Percentiles rank a stretch among this genome's conserved stretches.
Conservation (phyloP, 2,888 invertebrate species). For the Melinaea marsaeus region DNA sequence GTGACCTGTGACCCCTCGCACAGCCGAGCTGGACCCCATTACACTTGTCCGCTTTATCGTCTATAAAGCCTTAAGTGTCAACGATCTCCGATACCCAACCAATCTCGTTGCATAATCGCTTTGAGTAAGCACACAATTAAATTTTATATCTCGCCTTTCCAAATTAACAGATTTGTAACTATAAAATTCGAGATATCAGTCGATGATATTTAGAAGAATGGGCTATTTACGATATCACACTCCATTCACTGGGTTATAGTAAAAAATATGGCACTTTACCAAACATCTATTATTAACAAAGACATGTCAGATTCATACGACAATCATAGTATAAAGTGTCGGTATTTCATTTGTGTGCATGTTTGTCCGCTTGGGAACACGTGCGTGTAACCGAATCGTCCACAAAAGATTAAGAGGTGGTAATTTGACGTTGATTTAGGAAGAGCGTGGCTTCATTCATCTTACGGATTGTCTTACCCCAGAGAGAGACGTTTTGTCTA, state of each 20-base stretch:
- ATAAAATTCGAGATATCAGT: constrained; percentile 38
- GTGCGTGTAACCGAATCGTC: constrained; percentile 71
- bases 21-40: constrained; percentile 60
- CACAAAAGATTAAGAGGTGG: constrained; percentile 74
- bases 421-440: constrained; percentile 77
- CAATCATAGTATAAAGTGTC: constrained; percentile 50
- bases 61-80: constrained; percentile 66
- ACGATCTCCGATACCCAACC: constrained; percentile 43
- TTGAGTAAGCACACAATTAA: constrained; percentile 31
- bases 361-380: constrained; percentile 56
- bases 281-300: constrained; percentile 65
- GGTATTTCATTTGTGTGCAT: constrained; percentile 52
- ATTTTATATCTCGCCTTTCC: constrained; percentile 31
- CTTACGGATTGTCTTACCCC: constrained; percentile 65
- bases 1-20: constrained; percentile 54
- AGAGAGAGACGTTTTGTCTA: constrained; percentile 55
- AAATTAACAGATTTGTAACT: constrained; percentile 34
- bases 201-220: constrained; percentile 48
- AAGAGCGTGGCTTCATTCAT: constrained; percentile 61
- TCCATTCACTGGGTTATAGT: constrained; percentile 49
- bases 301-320: constrained; percentile 69
- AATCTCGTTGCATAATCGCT: constrained; percentile 31
- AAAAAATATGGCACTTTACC: constrained; percentile 58
- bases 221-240: constrained; percentile 62
- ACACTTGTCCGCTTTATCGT: constrained; percentile 64